phyloP scores from a whole-genome alignment of 2,113 vertebrate genomes.

The Albula goreensis region DNA sequence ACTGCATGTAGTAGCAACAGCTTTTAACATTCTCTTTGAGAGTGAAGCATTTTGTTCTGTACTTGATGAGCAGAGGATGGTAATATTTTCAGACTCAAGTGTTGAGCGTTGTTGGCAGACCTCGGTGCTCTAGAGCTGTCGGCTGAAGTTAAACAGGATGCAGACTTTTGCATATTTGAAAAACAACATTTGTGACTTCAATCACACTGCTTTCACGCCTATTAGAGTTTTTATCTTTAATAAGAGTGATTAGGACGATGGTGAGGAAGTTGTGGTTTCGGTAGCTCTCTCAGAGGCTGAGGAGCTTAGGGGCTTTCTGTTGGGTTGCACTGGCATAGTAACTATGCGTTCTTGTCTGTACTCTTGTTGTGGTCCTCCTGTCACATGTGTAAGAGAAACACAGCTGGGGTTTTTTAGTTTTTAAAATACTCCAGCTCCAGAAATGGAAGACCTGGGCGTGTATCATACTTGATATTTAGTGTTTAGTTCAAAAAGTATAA shows the following conservation, averaged over 20 bases:
- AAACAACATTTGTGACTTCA: neutral
- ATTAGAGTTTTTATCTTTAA: too few relatives aligned
- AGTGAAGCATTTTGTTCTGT: neutral
- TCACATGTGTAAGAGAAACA: constrained; percentile 26
- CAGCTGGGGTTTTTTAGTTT: constrained; percentile 15
- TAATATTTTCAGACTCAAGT: neutral
- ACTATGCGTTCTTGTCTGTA: neutral
- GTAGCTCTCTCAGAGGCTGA: neutral
- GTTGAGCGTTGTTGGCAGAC: neutral
- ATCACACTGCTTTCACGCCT: too few relatives aligned
- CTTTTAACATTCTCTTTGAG: neutral
- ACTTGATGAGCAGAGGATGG: neutral
- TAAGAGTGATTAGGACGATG: too few relatives aligned
- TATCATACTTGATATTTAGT: too few relatives aligned
- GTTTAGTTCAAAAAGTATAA: too few relatives aligned
- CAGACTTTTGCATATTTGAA: neutral
- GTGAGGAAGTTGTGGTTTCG: too few relatives aligned
- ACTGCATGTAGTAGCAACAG: too few relatives aligned
- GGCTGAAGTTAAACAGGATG: neutral
- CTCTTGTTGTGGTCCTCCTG: neutral
- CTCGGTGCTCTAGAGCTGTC: neutral
- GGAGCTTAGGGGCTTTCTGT: too few relatives aligned
- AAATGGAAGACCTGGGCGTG: neutral
- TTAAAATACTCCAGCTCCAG: constrained; percentile 2
- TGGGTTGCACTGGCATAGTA: neutral